A percentile compares a stretch with the other conserved stretches of the same genome.
These are phyloP conservation scores for Epistrophe eligans DNA, from an alignment of 2,888 invertebrate species.

Conservation along the genomic window DNA sequence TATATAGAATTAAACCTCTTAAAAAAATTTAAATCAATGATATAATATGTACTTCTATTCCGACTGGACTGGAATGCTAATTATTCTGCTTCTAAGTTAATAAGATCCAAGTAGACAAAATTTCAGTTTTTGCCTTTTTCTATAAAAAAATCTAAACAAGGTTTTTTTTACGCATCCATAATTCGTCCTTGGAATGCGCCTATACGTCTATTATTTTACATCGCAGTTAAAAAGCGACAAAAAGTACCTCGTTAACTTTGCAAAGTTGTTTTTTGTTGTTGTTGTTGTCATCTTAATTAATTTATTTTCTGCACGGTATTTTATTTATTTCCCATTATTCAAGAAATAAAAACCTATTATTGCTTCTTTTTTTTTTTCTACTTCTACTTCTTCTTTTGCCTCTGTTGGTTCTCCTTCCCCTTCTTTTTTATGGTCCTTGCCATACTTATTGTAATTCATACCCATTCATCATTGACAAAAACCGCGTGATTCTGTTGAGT, in stretches of 20 bases:
- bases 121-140: background rate
- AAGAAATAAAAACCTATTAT: slow-evolving; percentile 15
- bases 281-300: slow-evolving; percentile 34
- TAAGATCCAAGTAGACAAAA: no score
- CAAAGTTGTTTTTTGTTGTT: background rate
- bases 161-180: background rate
- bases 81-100: no score
- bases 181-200: background rate
- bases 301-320: slow-evolving; percentile 42
- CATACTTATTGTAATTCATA: slow-evolving; percentile 31
- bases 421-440: slow-evolving; percentile 20
- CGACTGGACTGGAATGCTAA: no score
- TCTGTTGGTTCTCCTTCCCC: background rate
- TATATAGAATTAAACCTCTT: no score
- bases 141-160: background rate
- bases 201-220: background rate
- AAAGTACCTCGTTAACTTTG: slow-evolving; percentile 7
- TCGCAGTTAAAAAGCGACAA: background rate
- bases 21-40: no score
- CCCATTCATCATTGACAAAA: slow-evolving; percentile 24
- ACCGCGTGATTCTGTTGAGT: slow-evolving; percentile 28
- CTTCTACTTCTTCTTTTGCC: background rate
- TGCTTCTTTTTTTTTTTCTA: background rate
- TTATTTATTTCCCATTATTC: slow-evolving; percentile 31
- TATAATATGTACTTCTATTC: no score